Conservation (phyloP, 2,797 vertebrate species). For the Rhinella marina region DNA sequence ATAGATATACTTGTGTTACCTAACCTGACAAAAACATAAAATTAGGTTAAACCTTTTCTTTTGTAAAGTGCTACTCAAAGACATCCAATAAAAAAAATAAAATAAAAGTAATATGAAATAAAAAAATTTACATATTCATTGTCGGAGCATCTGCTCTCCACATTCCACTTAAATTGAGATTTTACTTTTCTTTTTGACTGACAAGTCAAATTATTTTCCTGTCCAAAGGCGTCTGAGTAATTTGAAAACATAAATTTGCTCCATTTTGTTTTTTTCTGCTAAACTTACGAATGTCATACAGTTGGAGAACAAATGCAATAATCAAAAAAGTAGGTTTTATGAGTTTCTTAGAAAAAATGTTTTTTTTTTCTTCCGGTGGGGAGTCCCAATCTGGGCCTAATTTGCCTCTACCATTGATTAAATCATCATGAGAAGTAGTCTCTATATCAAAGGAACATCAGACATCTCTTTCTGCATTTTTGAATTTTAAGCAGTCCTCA, state of each 20-base stretch:
- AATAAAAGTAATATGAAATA: not conserved
- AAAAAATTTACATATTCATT: constrained; percentile 56
- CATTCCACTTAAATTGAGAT: constrained; percentile 12
- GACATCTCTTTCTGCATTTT: constrained; percentile 5
- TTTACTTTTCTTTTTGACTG: constrained; percentile 24
- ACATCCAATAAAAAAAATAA: not conserved
- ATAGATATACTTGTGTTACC: not conserved
- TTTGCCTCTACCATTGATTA: constrained; percentile 45
- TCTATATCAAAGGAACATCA: constrained; percentile 19
- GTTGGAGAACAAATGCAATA: constrained; percentile 35
- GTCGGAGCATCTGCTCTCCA: constrained; percentile 40
- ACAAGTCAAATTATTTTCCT: constrained; percentile 55
- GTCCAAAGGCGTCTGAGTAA: constrained; percentile 19
- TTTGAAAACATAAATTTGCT: constrained; percentile 26
- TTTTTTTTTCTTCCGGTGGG: constrained; percentile 6
- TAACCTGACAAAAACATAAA: constrained; percentile 22
- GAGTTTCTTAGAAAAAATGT: constrained; percentile 2
- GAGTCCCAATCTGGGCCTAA: constrained; percentile 28
- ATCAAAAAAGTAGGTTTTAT: not conserved
- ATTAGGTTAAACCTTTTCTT: constrained; percentile 12
- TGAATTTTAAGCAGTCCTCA: constrained; percentile 46
- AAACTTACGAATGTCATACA: constrained; percentile 7
- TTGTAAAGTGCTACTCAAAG: constrained; percentile 17
- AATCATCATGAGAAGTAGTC: constrained; percentile 24
- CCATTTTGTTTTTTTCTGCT: not conserved